These are phyloP conservation scores for Drosophila helvetica DNA, from an alignment of 2,888 invertebrate species.

Conservation along the genomic window DNA sequence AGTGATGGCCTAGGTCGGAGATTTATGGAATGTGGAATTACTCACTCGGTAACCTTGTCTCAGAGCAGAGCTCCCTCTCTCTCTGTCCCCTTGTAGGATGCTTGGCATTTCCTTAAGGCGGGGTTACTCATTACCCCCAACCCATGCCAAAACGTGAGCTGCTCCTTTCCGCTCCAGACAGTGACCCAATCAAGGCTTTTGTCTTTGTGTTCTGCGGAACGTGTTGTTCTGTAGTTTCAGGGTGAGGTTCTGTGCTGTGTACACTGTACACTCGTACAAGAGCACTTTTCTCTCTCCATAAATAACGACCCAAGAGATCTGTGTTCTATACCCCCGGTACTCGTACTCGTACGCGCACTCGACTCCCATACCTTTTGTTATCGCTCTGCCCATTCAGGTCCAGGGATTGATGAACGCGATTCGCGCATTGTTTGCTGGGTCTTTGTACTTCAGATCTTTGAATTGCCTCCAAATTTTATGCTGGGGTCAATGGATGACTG, in stretches of 20 bases:
- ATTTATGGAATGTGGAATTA: constrained; percentile 10
- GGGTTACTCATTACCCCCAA: constrained; percentile 9
- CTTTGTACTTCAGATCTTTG: constrained; percentile 2
- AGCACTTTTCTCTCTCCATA: constrained; percentile 4
- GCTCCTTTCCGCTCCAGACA: constrained; percentile 16
- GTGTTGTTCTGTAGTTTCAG: constrained; percentile 4
- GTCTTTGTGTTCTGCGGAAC: constrained; percentile 9
- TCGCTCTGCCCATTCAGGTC: background rate
- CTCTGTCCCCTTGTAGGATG: background rate
- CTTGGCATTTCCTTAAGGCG: constrained; percentile 6
- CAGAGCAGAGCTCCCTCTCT: background rate
- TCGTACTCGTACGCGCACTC: background rate
- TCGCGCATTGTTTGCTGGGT: constrained; percentile 3
- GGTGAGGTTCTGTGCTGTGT: constrained; percentile 11
- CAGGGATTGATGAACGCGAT: constrained; percentile 11
- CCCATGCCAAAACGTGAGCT: constrained; percentile 4
- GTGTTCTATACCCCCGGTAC: background rate
- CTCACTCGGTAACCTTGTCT: background rate
- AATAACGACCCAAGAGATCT: constrained; percentile 9
- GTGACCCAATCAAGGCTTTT: constrained; percentile 41
- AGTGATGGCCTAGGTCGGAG: constrained; percentile 63
- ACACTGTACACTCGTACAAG: background rate
- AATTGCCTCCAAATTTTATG: background rate
- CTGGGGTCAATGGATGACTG: background rate
- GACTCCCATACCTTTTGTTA: constrained; percentile 13